Evolutionary conservation across 2,797 vertebrate genomes (phyloP), one percentile per base, ranked within the genome.

Genomic region (Clarias pachynema): DNA sequence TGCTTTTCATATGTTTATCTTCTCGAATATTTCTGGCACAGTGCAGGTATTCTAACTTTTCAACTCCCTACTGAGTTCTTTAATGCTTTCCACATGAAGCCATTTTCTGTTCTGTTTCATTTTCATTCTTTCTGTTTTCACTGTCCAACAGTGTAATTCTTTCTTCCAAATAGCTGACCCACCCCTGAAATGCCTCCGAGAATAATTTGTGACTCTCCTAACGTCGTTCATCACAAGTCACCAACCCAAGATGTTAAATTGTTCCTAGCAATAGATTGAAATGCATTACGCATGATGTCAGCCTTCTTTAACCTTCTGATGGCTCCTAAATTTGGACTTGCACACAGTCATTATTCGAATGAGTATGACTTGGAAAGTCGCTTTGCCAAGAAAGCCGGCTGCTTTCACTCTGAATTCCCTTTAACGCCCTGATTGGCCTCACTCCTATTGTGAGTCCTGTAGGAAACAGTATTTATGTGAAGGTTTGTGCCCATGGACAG

Each of bases 201-300:
- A 37, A 74, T 88, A 56, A 72, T 73, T 83, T 44, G 22, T 83
- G 74, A 86, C 85, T 79, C 74, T 73, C 37, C 63, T 70, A 75
- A 6, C 29, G 24, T 74, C 75, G 88, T 91, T 88, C 53, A 89
- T 92, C 88, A 88, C 53, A 68, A 75, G 83, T 59, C 83, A 66
- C 37, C 37, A 79, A 59, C 73, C 53, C 81, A 75, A 81, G 65
- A 74, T 77, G 86, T 20, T 31, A 31, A 77, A 22, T 59, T 24
- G 22, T 29, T 77, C 18, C 56, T 40, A 22, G 85, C 81, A 83
- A 80, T 87, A 87, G 79, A 74, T 81, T 83, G 74, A 86, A 79
- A 84, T 84, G 70, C 85, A 84, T 83, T 68, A 66, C 14, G 78
- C 83, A 88, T 82, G 74, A 84, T 75, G 34, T 88, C 88, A 86